These are phyloP conservation scores for Telmatherina bonti DNA, from an alignment of 2,797 vertebrate genomes.

Conservation along the genomic window DNA sequence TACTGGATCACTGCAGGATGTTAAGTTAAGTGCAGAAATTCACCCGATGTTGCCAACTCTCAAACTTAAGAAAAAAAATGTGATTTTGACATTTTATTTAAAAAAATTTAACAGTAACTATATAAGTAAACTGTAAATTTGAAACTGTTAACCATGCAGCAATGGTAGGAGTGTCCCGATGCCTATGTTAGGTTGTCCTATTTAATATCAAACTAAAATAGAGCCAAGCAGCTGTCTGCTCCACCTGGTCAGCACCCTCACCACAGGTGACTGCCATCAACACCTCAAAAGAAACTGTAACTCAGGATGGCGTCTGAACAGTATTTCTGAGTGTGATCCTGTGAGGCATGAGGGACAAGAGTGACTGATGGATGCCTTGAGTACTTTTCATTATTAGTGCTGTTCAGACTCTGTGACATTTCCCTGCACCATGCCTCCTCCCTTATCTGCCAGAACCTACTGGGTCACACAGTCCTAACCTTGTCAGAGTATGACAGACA, in stretches of 20 bases:
- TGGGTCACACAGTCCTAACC: conserved; percentile 51
- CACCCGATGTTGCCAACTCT: background rate
- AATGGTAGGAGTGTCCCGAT: conserved; percentile 16
- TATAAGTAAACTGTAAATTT: background rate
- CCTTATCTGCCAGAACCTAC: conserved; percentile 47
- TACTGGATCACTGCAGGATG: too few relatives aligned
- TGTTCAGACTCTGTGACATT: conserved; percentile 62
- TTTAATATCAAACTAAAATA: conserved; percentile 74
- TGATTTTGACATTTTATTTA: background rate
- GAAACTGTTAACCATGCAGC: conserved; percentile 1
- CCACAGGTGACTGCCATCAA: conserved; percentile 71
- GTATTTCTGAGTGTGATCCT: conserved; percentile 30
- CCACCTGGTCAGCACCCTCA: conserved; percentile 60
- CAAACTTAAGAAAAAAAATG: background rate
- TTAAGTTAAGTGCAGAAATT: background rate
- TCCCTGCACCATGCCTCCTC: conserved; percentile 33
- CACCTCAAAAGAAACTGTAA: conserved; percentile 42
- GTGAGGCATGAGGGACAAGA: conserved; percentile 31
- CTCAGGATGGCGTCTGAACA: conserved; percentile 21
- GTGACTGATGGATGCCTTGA: conserved; percentile 48
- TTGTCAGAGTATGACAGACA: conserved; percentile 39
- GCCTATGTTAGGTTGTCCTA: conserved; percentile 61
- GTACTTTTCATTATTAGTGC: conserved; percentile 57
- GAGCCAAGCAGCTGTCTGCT: conserved; percentile 67
- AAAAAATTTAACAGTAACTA: background rate